Evolutionary conservation across 2,888 invertebrate genomes (phyloP), one percentile per base, ranked within the genome.

Genomic region (Bibio marci): DNA sequence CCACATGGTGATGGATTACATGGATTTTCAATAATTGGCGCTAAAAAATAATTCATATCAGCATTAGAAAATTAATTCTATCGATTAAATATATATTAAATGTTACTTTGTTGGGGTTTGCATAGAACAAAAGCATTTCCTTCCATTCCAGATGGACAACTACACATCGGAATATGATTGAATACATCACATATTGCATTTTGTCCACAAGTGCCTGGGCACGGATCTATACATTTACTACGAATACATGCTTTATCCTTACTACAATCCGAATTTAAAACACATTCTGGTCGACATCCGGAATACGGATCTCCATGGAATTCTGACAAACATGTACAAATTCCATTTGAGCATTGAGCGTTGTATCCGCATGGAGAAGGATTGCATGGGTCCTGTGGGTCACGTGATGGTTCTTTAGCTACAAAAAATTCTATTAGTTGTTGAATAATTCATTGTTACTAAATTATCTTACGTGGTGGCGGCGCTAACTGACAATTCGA

Each of bases 1-100:
- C 86, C 87, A 50, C 87, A 87, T 5, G 83, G 83, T 40, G 76
- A 76, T 38, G 81, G 81, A 44, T 67, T 67, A 52, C 86, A 87
- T 1, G 81, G 80, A 54, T 59, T 52, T 41, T 12, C 2, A 13
- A 30, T n/a, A 3, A 18, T 28, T 19, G 30, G 30, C 8, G 27
- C 18, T 28, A 26, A 34, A 4, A 10, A 11, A 13, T 18, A 7
- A 13, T 19, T 26, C 22, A 22, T n/a, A n/a, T n/a, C n/a, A n/a
- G n/a, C n/a, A n/a, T n/a, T n/a, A n/a, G n/a, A n/a, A n/a, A n/a
- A n/a, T n/a, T n/a, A n/a, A n/a, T n/a, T n/a, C n/a, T n/a, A n/a
- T n/a, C n/a, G n/a, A n/a, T n/a, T n/a, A n/a, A n/a, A n/a, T n/a
- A n/a, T n/a, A n/a, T n/a, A n/a, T n/a, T n/a, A n/a, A n/a, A n/a